Evolutionary conservation across 30 jellyfish, hydroid and myxozoan genomes (phyloP).

Genomic region (Pseudorhiza aurosa): DNA sequence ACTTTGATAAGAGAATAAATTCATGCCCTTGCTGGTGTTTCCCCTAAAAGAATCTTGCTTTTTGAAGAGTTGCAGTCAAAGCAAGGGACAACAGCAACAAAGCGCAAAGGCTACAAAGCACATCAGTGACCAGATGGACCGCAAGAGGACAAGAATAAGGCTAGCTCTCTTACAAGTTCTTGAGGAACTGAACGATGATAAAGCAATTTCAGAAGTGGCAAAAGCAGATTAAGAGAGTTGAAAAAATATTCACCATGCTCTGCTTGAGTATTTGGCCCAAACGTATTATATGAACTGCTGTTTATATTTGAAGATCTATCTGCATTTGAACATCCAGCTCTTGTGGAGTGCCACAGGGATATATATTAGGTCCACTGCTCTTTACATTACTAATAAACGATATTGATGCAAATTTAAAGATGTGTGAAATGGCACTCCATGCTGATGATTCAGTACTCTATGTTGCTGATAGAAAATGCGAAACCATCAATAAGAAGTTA

Average conservation of each 20-base stretch:
- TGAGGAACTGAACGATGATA: constrained; percentile 5
- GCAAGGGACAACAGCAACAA: constrained; percentile 6
- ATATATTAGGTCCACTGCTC: constrained; percentile 50
- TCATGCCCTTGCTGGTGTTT: constrained; percentile 9
- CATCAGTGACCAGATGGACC: constrained; percentile 9
- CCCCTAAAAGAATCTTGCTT: constrained; percentile 35
- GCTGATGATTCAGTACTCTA: constrained; percentile 79
- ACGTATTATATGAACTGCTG: constrained; percentile 1
- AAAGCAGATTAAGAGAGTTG: constrained; percentile 6
- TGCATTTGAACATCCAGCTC: no score
- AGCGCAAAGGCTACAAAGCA: constrained; percentile 11
- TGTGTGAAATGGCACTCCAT: constrained; percentile 54
- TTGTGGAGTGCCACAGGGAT: constrained; percentile 74
- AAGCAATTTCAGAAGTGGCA: constrained; percentile 12
- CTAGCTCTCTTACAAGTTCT: constrained; percentile 1
- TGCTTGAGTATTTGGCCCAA: not conserved
- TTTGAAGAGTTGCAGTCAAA: constrained; percentile 18
- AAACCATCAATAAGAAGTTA: constrained; percentile 17
- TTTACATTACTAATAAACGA: constrained; percentile 44
- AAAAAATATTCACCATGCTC: not conserved
- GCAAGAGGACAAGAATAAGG: constrained; percentile 19
- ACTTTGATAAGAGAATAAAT: constrained; percentile 10
- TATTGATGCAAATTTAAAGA: constrained; percentile 26
- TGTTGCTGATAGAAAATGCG: constrained; percentile 46
- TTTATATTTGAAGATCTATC: constrained; percentile 20